Base-by-base conservation (phyloP, 2,888 invertebrate species). In the Himalopsyche japonica region DNA sequence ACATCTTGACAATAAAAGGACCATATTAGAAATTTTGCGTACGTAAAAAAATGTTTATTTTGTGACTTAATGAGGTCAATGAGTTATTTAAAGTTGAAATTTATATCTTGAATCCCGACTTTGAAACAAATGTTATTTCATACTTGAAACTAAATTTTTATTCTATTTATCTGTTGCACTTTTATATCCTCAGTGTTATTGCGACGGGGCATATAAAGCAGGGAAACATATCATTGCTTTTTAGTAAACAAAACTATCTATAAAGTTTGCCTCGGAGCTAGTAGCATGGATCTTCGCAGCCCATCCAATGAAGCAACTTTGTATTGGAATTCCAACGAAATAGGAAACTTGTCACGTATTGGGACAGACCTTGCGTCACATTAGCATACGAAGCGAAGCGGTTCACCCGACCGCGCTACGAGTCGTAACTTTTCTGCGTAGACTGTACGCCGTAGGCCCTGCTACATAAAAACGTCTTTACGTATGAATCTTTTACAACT, bases 321-420 rank as follows among this genome's bases (percentile, higher is more conserved):
- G 85, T 85, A 85, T 85, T 85, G 82, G 82, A 85, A 85, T 85
- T 85, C 85, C 80, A 82, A 24, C 32, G 76, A 27, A 82, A 79
- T 27, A 43, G 79, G 30, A 64, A 80, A 83, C 57, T 82, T 84
- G 82, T 82, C 85, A 82, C 82, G 82, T 85, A 82, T 79, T 27
- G 82, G 82, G 81, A 57, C 57, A 57, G 57, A 57, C 57, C 57
- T 57, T 20, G 81, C 49, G 82, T 80, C 82, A 76, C 85, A 85
- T 85, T 85, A 85, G 85, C 81, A 85, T 85, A 37, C 76, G 24
- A 48, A 27, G 82, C 82, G 77, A 15, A 57, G 20, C 57, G 64
- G 30, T 57, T 81, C 64, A 64, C 64, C 64, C 57, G 10, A 57
- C 57, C 57, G 57, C n/a, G 57, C 57, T 57, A 57, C 57, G 57